Base-by-base conservation (phyloP, 2,888 invertebrate species). In the Drosophila flavopinicola region DNA sequence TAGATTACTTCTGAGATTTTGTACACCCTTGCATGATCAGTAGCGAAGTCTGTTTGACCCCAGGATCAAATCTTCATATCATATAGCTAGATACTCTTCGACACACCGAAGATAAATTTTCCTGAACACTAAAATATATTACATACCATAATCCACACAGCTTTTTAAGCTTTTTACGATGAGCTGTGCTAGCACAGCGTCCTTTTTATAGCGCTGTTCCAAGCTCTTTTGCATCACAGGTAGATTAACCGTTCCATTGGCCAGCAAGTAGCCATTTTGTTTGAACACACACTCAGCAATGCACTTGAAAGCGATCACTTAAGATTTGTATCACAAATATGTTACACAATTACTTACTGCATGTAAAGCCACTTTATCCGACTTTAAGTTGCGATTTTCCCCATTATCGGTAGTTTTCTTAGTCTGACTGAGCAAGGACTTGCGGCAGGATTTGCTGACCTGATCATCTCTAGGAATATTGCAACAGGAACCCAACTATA, bases 231-330 rank as follows among this genome's bases (percentile, higher is more conserved):
- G 57, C 10, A 85, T 39, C 11, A 42, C 54, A 1, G 57, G 25
- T 1, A 66, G 1, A 47, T 83, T 69, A 4, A 79, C 23, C 2
- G 64, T 47, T 10, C 85, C 83, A 63, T 79, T 78, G 6, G 15
- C 3, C 0, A 52, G 24, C 1, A 79, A 13, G 30, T 30, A 85
- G 0, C 76, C 79, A 27, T 61, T 66, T 13, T 24, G 47, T 38
- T 60, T 72, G 11, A 85, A 79, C 1, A 66, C 51, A n/a, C 79
- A 85, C 20, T 79, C 85, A 0, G 83, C 83, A 44, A 85, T 68
- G 13, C 79, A 85, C 79, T 79, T 7, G 5, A 1, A 39, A 25
- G 9, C 35, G 0, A 15, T 13, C 1, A 1, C 1, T 27, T 24
- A 6, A 6, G 6, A 6, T n/a, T 7, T 11, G n/a, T 6, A 15